Evolutionary conservation across 2,113 vertebrate species (phyloP).

Genomic region (Festucalex cinctus): DNA sequence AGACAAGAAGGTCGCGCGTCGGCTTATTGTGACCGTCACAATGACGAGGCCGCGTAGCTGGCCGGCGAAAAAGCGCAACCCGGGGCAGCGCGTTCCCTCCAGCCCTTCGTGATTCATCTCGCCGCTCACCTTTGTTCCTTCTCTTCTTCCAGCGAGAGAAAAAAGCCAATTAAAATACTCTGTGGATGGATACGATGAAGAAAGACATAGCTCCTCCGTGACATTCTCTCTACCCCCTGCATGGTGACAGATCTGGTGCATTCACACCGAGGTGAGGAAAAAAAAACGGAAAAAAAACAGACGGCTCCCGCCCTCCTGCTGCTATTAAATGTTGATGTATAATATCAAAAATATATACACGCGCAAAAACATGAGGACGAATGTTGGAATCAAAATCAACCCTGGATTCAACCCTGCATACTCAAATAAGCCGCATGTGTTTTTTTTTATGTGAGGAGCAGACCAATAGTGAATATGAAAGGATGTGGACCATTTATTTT

Average conservation of each 20-base stretch:
- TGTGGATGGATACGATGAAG: constrained; percentile 71
- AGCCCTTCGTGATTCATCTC: constrained; percentile 55
- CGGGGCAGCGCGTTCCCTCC: constrained; percentile 44
- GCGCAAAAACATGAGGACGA: constrained; percentile 7
- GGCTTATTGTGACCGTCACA: constrained; percentile 27
- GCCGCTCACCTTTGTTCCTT: constrained; percentile 57
- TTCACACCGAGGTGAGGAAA: constrained; percentile 45
- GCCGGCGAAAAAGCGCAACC: constrained; percentile 60
- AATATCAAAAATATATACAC: constrained; percentile 41
- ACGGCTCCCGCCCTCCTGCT: constrained; percentile 42
- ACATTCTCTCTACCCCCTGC: constrained; percentile 63
- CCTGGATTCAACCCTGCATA: constrained; percentile 19
- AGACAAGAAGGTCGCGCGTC: constrained; percentile 15
- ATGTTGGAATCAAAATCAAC: constrained; percentile 40
- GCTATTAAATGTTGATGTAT: constrained; percentile 67
- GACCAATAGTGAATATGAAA: not conserved
- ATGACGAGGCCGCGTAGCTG: constrained; percentile 61
- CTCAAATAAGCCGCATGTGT: constrained; percentile 21
- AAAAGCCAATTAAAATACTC: constrained; percentile 77
- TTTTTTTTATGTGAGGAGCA: constrained; percentile 16
- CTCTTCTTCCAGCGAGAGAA: constrained; percentile 31
- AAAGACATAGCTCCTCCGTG: constrained; percentile 69
- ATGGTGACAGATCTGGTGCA: constrained; percentile 68
- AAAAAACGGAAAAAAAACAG: constrained; percentile 33
- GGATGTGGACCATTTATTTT: constrained; percentile 3